Percentiles rank a stretch among this genome's conserved stretches.
Evolutionary conservation across 1,140 invertebrate species (phyloP).

Genomic region (Thalassaphorura encarpata): DNA sequence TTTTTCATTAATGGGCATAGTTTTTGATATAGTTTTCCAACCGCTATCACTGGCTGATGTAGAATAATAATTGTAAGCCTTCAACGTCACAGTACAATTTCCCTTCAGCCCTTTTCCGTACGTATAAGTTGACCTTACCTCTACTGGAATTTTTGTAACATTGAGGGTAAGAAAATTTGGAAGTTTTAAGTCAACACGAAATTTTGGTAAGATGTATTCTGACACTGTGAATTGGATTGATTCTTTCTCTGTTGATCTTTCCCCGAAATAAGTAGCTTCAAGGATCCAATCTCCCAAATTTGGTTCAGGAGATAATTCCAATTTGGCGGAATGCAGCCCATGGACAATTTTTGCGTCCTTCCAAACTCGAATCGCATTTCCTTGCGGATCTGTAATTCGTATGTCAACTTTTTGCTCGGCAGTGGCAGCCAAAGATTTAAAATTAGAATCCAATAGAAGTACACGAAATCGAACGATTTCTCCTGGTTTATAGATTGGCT

Average conservation of each 20-base stretch:
- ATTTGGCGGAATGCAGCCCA: background rate
- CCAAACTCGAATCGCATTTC: constrained; percentile 6
- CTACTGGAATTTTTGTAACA: constrained; percentile 60
- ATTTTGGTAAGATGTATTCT: constrained; percentile 86
- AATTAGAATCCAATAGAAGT: constrained; percentile 66
- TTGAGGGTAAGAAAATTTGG: constrained; percentile 68
- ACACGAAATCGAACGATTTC: constrained; percentile 72
- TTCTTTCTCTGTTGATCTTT: constrained; percentile 35
- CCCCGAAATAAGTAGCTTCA: background rate
- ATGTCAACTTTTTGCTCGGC: constrained; percentile 32
- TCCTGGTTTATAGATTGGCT: constrained; percentile 80
- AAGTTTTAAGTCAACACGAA: constrained; percentile 68
- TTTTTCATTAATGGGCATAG: constrained; percentile 53
- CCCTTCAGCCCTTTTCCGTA: constrained; percentile 71
- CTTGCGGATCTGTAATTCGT: background rate
- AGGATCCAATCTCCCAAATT: background rate
- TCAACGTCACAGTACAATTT: constrained; percentile 61
- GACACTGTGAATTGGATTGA: constrained; percentile 63
- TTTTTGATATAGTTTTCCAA: constrained; percentile 60
- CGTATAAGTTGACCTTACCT: constrained; percentile 71
- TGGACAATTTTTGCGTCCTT: background rate
- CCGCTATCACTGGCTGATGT: constrained; percentile 36
- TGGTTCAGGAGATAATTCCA: background rate
- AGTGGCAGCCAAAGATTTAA: constrained; percentile 57
- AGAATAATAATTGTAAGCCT: constrained; percentile 45